A percentile compares a stretch with the other conserved stretches of the same genome.
Evolutionary conservation across 2,888 invertebrate species (phyloP).

Genomic region (Byasa hedistus): DNA sequence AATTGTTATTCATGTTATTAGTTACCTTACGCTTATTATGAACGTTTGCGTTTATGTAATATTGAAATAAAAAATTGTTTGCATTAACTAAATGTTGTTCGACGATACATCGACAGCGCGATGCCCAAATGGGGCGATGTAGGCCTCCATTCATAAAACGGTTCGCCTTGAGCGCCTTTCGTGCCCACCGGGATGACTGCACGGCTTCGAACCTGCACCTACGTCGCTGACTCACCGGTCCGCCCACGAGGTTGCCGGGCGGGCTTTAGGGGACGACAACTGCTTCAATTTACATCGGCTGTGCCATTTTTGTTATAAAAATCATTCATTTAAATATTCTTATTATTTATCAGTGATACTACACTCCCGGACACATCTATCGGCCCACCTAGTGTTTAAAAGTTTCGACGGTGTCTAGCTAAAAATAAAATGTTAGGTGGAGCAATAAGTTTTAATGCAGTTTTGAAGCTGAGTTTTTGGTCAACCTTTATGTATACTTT

Average conservation of each 20-base stretch:
- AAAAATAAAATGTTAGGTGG: too few species aligned
- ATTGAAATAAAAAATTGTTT: background rate
- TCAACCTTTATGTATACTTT: too few species aligned
- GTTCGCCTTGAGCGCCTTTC: conserved; percentile 26
- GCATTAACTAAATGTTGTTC: conserved; percentile 7
- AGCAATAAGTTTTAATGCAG: too few species aligned
- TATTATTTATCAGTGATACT: too few species aligned
- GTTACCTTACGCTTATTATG: too few species aligned
- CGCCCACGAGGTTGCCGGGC: conserved; percentile 14
- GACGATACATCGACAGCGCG: conserved; percentile 13
- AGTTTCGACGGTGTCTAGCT: too few species aligned
- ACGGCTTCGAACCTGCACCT: conserved; percentile 9
- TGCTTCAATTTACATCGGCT: background rate
- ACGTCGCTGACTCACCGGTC: conserved; percentile 20
- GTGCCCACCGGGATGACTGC: conserved; percentile 12
- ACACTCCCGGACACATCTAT: too few species aligned
- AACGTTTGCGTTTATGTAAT: too few species aligned
- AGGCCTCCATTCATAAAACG: conserved; percentile 29
- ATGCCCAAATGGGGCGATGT: conserved; percentile 22
- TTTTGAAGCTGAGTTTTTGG: too few species aligned
- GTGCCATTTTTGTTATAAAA: background rate
- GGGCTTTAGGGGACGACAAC: conserved; percentile 4
- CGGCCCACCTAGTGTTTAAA: too few species aligned
- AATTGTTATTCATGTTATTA: too few species aligned
- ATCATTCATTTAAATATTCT: background rate